These are phyloP conservation scores for Urocyon cinereoargenteus DNA, from an alignment of 2,797 vertebrate species.

Conservation along the genomic window DNA sequence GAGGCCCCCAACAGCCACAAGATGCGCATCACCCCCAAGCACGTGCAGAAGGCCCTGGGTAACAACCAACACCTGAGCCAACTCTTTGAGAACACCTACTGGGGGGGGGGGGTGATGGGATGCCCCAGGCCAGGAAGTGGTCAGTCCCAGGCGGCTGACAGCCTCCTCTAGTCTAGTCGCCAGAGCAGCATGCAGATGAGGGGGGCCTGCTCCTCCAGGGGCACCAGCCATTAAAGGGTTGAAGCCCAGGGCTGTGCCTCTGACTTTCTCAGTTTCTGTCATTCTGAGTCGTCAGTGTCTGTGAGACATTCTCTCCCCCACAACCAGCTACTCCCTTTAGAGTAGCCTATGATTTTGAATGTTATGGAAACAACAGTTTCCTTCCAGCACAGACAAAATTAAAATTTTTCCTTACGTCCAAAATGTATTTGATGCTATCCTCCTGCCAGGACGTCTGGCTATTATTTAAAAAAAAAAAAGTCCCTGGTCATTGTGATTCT, in stretches of 20 bases:
- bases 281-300: not conserved
- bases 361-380: not conserved
- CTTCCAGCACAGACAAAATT: not conserved
- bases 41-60: fast-evolving
- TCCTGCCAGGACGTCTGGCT: not conserved
- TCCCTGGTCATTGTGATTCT: not conserved
- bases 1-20: conserved; percentile 85
- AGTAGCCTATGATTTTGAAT: not conserved
- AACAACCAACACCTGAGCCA: conserved; percentile 77
- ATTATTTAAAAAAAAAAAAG: not conserved
- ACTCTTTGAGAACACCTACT: conserved; percentile 77
- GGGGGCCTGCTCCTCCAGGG: not conserved
- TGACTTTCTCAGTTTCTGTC: not conserved
- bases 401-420: not conserved
- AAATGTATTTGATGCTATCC: not conserved
- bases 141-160: fast-evolving
- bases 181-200: not conserved
- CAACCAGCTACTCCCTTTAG: not conserved
- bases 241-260: too few species aligned
- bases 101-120: conserved; percentile 67
- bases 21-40: conserved; percentile 73
- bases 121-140: conserved; percentile 69
- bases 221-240: not conserved
- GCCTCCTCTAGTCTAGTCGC: not conserved
- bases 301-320: too few species aligned